A percentile compares a stretch with the other conserved stretches of the same genome.
Conservation (phyloP, 2,797 vertebrate genomes). For the Mus spretus region DNA sequence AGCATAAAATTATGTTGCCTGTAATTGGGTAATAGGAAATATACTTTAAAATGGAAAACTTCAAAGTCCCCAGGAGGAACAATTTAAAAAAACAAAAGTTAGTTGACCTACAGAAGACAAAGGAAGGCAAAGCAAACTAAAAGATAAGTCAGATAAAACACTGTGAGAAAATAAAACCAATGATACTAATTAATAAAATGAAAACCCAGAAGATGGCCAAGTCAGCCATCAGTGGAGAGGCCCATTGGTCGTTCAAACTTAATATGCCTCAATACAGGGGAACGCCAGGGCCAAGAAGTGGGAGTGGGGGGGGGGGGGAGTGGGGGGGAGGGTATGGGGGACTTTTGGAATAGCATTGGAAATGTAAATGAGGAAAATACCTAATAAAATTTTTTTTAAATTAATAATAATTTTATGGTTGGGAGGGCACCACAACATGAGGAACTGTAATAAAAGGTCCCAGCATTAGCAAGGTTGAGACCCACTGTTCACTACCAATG, state of each 20-base stretch:
- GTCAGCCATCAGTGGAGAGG: no score
- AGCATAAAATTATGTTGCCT: not conserved
- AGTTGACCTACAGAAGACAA: not conserved
- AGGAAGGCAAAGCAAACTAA: not conserved
- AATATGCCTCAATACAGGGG: no score
- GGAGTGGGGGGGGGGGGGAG: no score
- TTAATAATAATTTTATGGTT: not conserved
- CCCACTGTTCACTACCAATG: not conserved
- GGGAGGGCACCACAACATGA: not conserved
- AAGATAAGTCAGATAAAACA: not conserved
- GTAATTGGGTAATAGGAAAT: not conserved
- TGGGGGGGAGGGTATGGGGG: no score
- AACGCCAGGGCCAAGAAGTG: no score
- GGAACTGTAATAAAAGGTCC: not conserved
- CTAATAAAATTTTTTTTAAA: no score
- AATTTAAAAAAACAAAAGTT: not conserved
- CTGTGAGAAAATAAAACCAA: not conserved
- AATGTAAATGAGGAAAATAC: no score
- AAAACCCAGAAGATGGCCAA: not conserved
- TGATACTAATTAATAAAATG: not conserved
- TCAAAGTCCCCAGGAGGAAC: not conserved
- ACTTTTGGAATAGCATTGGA: no score
- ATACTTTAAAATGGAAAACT: not conserved
- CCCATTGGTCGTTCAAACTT: no score
- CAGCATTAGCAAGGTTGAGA: not conserved